These are phyloP conservation scores for Haliclona indistincta DNA, from an alignment of 37 sponge, comb jelly and placozoan species.

Conservation along the genomic window DNA sequence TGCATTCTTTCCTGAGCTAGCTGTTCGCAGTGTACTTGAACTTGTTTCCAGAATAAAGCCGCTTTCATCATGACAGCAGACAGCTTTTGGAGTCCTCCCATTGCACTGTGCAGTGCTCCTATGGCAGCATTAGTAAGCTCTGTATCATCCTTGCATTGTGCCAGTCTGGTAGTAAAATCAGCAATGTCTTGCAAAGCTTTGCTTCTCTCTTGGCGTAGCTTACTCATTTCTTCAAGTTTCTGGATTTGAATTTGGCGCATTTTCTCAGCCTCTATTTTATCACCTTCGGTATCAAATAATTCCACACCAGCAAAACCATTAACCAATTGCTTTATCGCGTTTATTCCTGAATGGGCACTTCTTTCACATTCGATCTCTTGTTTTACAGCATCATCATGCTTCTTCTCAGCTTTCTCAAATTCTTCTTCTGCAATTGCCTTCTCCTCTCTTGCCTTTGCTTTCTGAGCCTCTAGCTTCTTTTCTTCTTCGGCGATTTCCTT, in stretches of 20 bases:
- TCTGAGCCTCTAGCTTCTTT: neutral
- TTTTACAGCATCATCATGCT: neutral
- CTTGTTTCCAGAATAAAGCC: constrained; percentile 30
- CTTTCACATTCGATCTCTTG: neutral
- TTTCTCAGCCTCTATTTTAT: neutral
- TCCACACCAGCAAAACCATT: neutral
- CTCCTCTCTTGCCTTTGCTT: neutral
- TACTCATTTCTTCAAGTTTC: neutral
- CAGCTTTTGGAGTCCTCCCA: constrained; percentile 25
- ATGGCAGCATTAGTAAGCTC: constrained; percentile 10
- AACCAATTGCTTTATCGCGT: neutral
- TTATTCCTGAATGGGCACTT: too few relatives aligned
- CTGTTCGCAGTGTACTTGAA: constrained; percentile 17
- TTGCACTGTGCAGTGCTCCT: constrained; percentile 20
- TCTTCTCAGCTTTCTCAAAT: too few relatives aligned
- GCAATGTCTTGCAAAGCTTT: constrained; percentile 4
- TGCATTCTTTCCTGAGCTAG: constrained; percentile 14
- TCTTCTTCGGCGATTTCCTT: neutral
- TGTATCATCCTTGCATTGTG: constrained; percentile 3
- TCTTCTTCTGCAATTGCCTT: neutral
- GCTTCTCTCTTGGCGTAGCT: constrained; percentile 5
- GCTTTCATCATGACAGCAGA: constrained; percentile 23
- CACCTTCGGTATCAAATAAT: neutral
- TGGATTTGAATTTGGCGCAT: neutral
- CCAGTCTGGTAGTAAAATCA: constrained; percentile 7